These are phyloP conservation scores for Hydra vulgaris DNA, from an alignment of 30 jellyfish, hydroid and myxozoan genomes.

Conservation along the genomic window DNA sequence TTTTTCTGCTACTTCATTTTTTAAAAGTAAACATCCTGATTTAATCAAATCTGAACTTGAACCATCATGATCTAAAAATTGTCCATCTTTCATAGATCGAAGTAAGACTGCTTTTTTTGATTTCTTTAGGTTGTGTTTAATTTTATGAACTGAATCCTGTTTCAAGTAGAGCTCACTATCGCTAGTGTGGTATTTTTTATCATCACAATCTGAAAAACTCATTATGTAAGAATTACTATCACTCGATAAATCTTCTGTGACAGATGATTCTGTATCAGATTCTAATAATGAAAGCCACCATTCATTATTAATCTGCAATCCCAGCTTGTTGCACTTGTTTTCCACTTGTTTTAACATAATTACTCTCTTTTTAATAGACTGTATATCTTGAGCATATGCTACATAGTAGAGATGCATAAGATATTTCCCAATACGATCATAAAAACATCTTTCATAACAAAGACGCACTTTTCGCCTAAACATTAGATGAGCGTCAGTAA, in stretches of 20 bases:
- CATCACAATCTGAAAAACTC: slow-evolving; percentile 2
- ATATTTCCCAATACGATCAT: slow-evolving; percentile 43
- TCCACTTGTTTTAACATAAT: slow-evolving; percentile 35
- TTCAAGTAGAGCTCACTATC: not conserved
- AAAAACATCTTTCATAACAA: slow-evolving; percentile 67
- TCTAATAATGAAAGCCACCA: slow-evolving; percentile 91
- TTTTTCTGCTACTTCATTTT: not conserved
- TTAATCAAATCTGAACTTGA: not conserved
- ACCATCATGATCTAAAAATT: not conserved
- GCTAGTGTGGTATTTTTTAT: slow-evolving; percentile 14
- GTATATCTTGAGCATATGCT: slow-evolving; percentile 45
- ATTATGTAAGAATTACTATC: not conserved
- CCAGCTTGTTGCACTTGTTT: slow-evolving; percentile 54
- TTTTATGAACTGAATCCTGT: not conserved
- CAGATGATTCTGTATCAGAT: slow-evolving; percentile 1
- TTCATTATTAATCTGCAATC: slow-evolving; percentile 77
- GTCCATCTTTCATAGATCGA: slow-evolving; percentile 10
- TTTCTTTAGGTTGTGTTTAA: slow-evolving; percentile 2
- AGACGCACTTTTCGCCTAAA: slow-evolving; percentile 60
- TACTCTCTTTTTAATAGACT: slow-evolving; percentile 47
- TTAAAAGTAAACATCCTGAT: not conserved
- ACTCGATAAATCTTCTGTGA: not conserved
- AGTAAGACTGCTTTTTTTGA: slow-evolving; percentile 4
- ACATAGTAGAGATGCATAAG: slow-evolving; percentile 47
- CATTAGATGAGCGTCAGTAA: slow-evolving; percentile 25